A percentile compares a stretch with the other conserved stretches of the same genome.
phyloP scores from a whole-genome alignment of 2,797 vertebrate genomes.

The Pangasius djambal region DNA sequence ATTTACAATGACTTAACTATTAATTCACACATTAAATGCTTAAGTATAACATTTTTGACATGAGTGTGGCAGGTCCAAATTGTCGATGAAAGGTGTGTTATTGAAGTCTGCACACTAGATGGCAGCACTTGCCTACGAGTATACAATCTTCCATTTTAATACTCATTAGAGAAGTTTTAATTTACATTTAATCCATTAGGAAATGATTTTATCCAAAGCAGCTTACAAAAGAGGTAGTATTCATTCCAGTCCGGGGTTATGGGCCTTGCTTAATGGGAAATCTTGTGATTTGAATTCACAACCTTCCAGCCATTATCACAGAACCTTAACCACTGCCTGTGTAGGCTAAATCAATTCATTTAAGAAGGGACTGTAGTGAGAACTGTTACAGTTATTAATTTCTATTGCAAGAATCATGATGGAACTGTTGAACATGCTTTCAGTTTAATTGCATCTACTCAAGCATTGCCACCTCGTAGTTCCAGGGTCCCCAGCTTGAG shows the following conservation, averaged over 20 bases:
- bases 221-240: not conserved
- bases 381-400: not conserved
- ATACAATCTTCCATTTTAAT: not conserved
- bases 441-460: not conserved
- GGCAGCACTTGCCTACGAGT: constrained; percentile 52
- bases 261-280: not conserved
- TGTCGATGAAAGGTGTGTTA: not conserved
- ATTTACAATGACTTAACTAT: not conserved
- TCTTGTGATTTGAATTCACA: not conserved
- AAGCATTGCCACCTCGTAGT: not conserved
- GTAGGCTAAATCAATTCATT: not conserved
- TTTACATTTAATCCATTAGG: not conserved
- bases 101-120: constrained; percentile 51
- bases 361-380: not conserved
- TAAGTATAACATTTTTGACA: not conserved
- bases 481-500: not conserved
- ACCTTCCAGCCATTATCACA: not conserved
- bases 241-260: not conserved
- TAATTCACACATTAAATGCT: not conserved
- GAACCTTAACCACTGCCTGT: not conserved
- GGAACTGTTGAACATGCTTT: not conserved
- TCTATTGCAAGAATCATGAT: not conserved
- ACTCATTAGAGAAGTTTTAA: not conserved
- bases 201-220: not conserved
- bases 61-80: no score